These are phyloP conservation scores for Diadegma fenestrale DNA, from an alignment of 2,888 invertebrate species.

Conservation along the genomic window DNA sequence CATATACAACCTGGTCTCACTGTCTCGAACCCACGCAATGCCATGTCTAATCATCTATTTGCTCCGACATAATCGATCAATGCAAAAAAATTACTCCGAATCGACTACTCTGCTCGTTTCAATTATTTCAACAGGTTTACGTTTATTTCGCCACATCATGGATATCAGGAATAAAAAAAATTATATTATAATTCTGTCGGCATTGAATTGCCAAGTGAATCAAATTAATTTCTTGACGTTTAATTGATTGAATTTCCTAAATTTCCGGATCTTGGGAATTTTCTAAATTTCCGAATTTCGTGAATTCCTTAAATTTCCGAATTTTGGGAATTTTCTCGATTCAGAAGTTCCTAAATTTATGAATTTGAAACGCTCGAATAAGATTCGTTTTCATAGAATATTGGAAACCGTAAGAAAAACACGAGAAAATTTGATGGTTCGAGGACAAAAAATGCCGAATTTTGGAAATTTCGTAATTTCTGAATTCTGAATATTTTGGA, in stretches of 20 bases:
- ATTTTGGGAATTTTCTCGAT: no score
- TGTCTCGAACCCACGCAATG: slow-evolving; percentile 4
- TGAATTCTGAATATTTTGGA: no score
- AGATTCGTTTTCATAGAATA: no score
- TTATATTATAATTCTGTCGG: background rate
- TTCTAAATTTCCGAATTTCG: no score
- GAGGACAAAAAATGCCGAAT: no score
- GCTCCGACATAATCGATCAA: slow-evolving; percentile 2
- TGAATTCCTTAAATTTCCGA: no score
- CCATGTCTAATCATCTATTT: slow-evolving; percentile 8
- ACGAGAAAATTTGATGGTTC: no score
- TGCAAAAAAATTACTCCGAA: background rate
- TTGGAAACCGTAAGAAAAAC: no score
- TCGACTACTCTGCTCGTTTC: background rate
- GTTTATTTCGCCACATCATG: background rate
- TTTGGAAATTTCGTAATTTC: no score
- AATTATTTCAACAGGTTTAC: background rate
- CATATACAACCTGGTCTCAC: slow-evolving; percentile 21
- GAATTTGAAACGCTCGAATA: no score
- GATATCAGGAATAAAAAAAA: background rate
- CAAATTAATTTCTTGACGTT: background rate
- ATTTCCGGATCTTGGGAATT: no score
- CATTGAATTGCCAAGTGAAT: background rate
- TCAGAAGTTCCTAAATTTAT: no score
- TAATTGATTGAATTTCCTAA: background rate